Evolutionary conservation across 2,113 vertebrate species (phyloP), one percentile per base, ranked within the genome.

Genomic region (Gila orcuttii): DNA sequence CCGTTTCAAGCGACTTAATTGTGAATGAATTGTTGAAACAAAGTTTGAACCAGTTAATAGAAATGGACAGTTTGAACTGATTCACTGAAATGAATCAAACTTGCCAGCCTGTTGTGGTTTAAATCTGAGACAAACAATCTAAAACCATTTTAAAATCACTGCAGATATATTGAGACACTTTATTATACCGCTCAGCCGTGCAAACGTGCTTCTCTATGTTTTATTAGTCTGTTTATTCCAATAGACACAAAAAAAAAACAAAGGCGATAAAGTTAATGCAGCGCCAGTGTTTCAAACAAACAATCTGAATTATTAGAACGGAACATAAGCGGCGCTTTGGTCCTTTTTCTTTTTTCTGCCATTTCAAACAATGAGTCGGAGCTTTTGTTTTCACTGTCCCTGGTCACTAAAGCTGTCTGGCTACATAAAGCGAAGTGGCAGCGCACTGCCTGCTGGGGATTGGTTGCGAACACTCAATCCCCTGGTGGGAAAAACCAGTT

Each of bases 401-500:
- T 77, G 73, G 66, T 90, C 91, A 89, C 90, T 86, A 79, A 86
- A 91, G 90, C 91, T 89, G 91, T 92, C 89, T 94, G 88, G 92
- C 89, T 91, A 86, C 88, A 87, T 92, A 91, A 92, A 92, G 89
- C 91, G 90, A 91, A 88, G 87, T 93, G 92, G 91, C 92, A 92
- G 90, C 87, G 85, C 81, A 13, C 59, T 13, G 92, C 86, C 94
- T 93, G 93, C 93, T 95, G 96, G 96, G 96, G 95, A 95, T 96
- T 95, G 96, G 95, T 94, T 96, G 52, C 94, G 94, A 96, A 95
- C 93, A 94, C 92, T 92, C 93, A 95, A 96, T 96, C 95, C 98
- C 96, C 97, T 93, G 59, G 96, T 96, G 97, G 93, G 94, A 93
- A 93, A 94, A 95, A 95, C 92, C 96, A 96, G 97, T 96, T 97